phyloP scores from a whole-genome alignment of 2,113 vertebrate species.

The Calonectris borealis region DNA sequence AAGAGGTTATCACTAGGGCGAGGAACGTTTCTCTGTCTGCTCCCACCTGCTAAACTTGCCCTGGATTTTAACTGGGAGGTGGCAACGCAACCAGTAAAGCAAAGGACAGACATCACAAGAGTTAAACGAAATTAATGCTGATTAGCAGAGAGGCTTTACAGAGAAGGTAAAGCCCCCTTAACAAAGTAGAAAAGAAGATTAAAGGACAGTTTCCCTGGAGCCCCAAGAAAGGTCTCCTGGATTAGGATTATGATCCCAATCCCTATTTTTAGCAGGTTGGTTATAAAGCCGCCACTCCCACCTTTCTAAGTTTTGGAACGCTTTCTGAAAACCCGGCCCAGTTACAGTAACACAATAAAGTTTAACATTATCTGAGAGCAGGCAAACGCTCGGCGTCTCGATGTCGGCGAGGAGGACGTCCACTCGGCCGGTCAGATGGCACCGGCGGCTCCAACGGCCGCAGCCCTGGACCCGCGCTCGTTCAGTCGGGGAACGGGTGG shows the following conservation, averaged over 20 bases:
- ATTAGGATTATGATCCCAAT: constrained; percentile 3
- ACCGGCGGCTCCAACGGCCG: no score
- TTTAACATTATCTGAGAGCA: neutral
- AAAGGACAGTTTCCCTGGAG: neutral
- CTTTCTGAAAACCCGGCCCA: neutral
- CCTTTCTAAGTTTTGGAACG: neutral
- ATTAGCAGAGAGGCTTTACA: constrained; percentile 32
- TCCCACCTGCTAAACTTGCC: neutral
- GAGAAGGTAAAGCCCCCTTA: neutral
- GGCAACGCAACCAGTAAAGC: neutral
- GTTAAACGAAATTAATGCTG: constrained; percentile 7
- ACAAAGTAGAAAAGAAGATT: constrained; percentile 51
- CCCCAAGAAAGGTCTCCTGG: neutral
- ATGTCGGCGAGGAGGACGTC: no score
- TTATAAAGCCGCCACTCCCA: neutral
- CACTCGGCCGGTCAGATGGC: accelerated
- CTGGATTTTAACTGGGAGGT: neutral
- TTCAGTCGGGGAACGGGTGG: accelerated
- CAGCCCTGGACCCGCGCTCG: accelerated
- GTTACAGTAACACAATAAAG: neutral
- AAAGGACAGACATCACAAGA: constrained; percentile 16
- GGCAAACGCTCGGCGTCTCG: accelerated
- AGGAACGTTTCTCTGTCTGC: neutral
- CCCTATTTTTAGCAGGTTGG: constrained; percentile 42
- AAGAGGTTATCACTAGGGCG: neutral